A percentile compares a stretch with the other conserved stretches of the same genome.
Conservation (phyloP, 1,140 invertebrate species). For the Platyscapa corneri region DNA sequence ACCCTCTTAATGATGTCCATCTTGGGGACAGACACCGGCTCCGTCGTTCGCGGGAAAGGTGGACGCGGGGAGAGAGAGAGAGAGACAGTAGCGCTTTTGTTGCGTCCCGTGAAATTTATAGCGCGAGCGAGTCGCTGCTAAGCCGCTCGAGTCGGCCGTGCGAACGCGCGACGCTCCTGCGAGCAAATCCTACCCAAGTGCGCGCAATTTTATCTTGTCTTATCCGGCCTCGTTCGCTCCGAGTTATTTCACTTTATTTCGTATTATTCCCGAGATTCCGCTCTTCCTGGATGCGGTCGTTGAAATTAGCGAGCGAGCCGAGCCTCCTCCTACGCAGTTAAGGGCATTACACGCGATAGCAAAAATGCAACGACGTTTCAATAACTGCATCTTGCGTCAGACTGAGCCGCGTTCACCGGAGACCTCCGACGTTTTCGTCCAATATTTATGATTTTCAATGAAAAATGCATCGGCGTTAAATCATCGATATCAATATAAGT, state of each 20-base stretch:
- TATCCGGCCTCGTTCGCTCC: not conserved
- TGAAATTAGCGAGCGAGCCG: no score
- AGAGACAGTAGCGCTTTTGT: constrained; percentile 1
- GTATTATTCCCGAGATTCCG: not conserved
- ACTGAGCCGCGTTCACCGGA: not conserved
- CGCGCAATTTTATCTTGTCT: not conserved
- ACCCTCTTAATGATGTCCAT: constrained; percentile 49
- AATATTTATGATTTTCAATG: not conserved
- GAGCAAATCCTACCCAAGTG: not conserved
- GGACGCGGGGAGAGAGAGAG: not conserved
- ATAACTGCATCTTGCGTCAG: not conserved
- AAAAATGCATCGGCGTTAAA: not conserved
- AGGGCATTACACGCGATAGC: not conserved
- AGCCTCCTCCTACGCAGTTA: no score
- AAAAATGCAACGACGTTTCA: not conserved
- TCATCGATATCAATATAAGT: not conserved
- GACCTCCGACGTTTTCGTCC: not conserved
- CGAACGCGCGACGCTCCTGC: not conserved
- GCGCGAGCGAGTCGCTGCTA: no score
- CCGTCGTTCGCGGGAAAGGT: not conserved
- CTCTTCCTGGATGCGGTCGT: no score
- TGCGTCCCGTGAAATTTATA: not conserved
- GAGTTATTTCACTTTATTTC: no score
- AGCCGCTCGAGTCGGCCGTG: not conserved
- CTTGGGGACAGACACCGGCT: constrained; percentile 28